These are phyloP conservation scores for Rhinogobio ventralis DNA, from an alignment of 2,797 vertebrate genomes.

Conservation along the genomic window DNA sequence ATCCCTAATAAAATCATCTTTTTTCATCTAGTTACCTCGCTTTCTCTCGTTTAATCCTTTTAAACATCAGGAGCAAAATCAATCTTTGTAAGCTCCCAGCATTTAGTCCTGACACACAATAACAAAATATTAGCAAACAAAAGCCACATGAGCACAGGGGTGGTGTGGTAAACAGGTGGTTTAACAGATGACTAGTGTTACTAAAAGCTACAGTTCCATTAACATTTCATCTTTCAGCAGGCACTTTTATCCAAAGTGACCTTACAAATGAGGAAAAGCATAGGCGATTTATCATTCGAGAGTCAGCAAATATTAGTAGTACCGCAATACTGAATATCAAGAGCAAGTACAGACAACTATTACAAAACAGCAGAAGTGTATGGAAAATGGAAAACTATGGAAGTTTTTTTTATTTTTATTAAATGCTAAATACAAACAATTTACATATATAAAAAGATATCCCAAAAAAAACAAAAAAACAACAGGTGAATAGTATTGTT, in stretches of 20 bases:
- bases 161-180: slow-evolving; percentile 41
- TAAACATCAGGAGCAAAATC: slow-evolving; percentile 42
- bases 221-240: slow-evolving; percentile 33
- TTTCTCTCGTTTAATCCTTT: slow-evolving; percentile 38
- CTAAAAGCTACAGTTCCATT: slow-evolving; percentile 37
- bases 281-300: slow-evolving; percentile 1
- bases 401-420: not conserved
- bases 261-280: slow-evolving; percentile 29
- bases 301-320: slow-evolving; percentile 23
- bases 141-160: slow-evolving; percentile 31
- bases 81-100: slow-evolving; percentile 44
- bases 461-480: too few relatives aligned
- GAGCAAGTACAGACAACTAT: not conserved
- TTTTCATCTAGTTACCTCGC: slow-evolving; percentile 35
- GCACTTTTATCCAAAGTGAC: slow-evolving; percentile 25
- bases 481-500: not conserved
- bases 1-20: slow-evolving; percentile 49
- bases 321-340: not conserved
- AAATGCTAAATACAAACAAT: not conserved
- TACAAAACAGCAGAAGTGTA: not conserved
- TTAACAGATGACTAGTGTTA: slow-evolving; percentile 44
- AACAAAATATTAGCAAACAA: slow-evolving; percentile 41
- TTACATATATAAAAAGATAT: not conserved
- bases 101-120: slow-evolving; percentile 27
- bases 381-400: not conserved